A percentile compares a stretch with the other conserved stretches of the same genome.
Conservation (phyloP, 1,140 invertebrate species). For the Orius insidiosus region DNA sequence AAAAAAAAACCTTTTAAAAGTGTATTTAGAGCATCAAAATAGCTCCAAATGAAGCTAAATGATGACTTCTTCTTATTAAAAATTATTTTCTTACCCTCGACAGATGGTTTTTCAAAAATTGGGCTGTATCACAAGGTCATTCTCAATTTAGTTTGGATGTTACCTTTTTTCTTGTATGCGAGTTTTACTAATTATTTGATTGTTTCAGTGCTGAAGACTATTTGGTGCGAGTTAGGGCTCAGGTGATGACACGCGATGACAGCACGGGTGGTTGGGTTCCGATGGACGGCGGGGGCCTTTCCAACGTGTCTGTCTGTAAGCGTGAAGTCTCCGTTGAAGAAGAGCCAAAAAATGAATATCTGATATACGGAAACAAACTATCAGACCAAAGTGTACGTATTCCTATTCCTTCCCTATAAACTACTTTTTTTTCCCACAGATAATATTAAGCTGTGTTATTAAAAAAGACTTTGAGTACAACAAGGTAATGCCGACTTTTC, state of each 20-base stretch:
- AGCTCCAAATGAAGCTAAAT: no score
- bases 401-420: conserved; percentile 1
- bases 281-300: conserved; percentile 79
- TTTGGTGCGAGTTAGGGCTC: conserved; percentile 89
- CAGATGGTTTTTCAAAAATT: no score
- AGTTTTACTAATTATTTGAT: no score
- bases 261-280: conserved; percentile 91
- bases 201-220: conserved; percentile 46
- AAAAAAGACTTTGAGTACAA: conserved; percentile 96
- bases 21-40: no score
- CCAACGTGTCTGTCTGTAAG: conserved; percentile 74
- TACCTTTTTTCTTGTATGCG: no score
- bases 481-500: conserved; percentile 95
- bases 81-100: no score
- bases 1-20: no score
- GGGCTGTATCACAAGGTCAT: no score
- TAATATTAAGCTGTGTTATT: conserved; percentile 84
- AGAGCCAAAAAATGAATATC: conserved; percentile 54
- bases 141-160: no score
- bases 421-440: conserved; percentile 38
- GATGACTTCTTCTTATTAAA: no score
- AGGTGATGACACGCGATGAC: conserved; percentile 96
- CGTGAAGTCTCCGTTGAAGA: conserved; percentile 31
- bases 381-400: conserved; percentile 71
- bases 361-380: conserved; percentile 80